Conservation (phyloP, 2,888 invertebrate genomes). For the Parascotia fuliginaria region DNA sequence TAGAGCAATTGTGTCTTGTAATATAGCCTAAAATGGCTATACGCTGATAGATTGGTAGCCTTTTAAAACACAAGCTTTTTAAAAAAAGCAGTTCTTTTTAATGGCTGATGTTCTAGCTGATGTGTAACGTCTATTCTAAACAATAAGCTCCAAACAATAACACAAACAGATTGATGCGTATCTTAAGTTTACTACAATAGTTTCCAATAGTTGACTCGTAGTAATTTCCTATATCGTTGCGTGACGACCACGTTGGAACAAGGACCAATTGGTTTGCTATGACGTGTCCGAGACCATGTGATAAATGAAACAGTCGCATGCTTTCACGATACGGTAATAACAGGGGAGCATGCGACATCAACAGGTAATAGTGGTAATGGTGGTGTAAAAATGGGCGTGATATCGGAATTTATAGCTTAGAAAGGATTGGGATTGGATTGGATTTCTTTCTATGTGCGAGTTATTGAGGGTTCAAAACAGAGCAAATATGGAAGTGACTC, state of each 20-base stretch:
- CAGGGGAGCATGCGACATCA: slow-evolving; percentile 32
- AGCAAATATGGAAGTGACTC: too few species aligned
- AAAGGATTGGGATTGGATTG: background rate
- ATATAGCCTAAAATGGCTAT: too few species aligned
- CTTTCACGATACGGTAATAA: slow-evolving; percentile 25
- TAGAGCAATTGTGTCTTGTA: too few species aligned
- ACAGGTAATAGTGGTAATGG: slow-evolving; percentile 22
- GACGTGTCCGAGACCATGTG: slow-evolving; percentile 20
- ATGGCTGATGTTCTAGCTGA: too few species aligned
- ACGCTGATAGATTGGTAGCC: too few species aligned
- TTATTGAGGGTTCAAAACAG: too few species aligned
- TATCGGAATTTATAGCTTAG: background rate
- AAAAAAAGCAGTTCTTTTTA: too few species aligned
- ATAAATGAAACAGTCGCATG: slow-evolving; percentile 28
- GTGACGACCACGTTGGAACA: slow-evolving; percentile 14
- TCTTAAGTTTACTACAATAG: background rate
- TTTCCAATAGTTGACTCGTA: background rate
- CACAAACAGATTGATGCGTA: too few species aligned
- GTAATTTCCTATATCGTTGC: slow-evolving; percentile 6
- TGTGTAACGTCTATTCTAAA: too few species aligned
- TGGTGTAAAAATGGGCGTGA: slow-evolving; percentile 1
- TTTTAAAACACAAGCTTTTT: too few species aligned
- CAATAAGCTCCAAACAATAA: too few species aligned
- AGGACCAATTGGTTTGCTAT: slow-evolving; percentile 23
- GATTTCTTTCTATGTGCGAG: background rate